Conservation (phyloP, 2,888 invertebrate genomes). For the Eupithecia inturbata region DNA sequence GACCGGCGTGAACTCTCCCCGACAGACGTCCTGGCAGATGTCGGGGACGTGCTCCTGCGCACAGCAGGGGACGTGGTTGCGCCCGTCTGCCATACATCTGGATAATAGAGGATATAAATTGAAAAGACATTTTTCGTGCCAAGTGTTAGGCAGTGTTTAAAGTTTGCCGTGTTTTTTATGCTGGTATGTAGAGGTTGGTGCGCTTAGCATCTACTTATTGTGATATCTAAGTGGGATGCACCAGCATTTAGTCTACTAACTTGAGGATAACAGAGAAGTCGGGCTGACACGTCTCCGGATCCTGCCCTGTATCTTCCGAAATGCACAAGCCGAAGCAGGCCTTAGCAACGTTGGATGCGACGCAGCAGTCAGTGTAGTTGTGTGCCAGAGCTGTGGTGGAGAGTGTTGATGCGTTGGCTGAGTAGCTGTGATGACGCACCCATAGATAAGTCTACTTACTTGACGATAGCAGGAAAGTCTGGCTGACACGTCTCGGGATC, state of each 20-base stretch:
- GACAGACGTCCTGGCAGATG: slow-evolving; percentile 93
- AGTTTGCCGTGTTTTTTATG: not conserved
- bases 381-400: slow-evolving; percentile 82
- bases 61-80: slow-evolving; percentile 94
- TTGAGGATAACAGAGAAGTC: slow-evolving; percentile 93
- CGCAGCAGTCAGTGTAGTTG: slow-evolving; percentile 93
- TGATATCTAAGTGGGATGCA: not conserved
- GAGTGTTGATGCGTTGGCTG: slow-evolving; percentile 69
- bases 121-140: not conserved
- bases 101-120: not conserved
- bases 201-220: not conserved
- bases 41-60: slow-evolving; percentile 92
- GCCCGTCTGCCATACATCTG: slow-evolving; percentile 90
- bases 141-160: not conserved
- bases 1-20: slow-evolving; percentile 93
- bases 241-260: no score
- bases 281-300: slow-evolving; percentile 91
- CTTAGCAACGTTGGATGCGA: slow-evolving; percentile 86
- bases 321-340: slow-evolving; percentile 92
- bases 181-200: not conserved
- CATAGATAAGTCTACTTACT: slow-evolving; percentile 56
- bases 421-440: slow-evolving; percentile 59
- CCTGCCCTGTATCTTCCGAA: slow-evolving; percentile 91
- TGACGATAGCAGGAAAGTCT: slow-evolving; percentile 91
- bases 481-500: slow-evolving; percentile 92